A percentile compares a stretch with the other conserved stretches of the same genome.
Conservation (phyloP, 1,140 invertebrate species). For the Euura saliciscinereae region DNA sequence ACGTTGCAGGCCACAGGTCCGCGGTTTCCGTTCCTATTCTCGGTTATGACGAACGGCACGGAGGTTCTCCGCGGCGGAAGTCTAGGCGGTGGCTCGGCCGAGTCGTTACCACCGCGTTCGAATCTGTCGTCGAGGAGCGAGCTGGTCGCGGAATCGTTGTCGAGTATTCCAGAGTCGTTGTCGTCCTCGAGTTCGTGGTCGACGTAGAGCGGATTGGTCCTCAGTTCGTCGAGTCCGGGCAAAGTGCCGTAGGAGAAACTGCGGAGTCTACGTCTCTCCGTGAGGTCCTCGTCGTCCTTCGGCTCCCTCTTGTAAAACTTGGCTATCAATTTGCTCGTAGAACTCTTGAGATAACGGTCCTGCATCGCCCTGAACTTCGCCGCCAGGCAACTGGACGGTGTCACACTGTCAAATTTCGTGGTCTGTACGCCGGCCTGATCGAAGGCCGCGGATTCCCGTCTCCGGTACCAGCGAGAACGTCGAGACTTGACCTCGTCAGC, state of each 20-base stretch:
- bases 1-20: constrained; percentile 26
- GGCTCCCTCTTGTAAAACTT: constrained; percentile 68
- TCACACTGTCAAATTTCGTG: constrained; percentile 50
- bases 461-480: constrained; percentile 1
- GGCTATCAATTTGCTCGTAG: constrained; percentile 71
- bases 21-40: constrained; percentile 18
- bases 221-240: constrained; percentile 74
- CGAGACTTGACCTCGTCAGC: constrained; percentile 29
- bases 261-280: constrained; percentile 67
- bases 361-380: constrained; percentile 75
- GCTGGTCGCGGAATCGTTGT: constrained; percentile 73
- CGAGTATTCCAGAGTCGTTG: constrained; percentile 76
- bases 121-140: constrained; percentile 70
- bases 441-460: constrained; percentile 23
- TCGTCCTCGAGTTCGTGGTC: constrained; percentile 69
- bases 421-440: constrained; percentile 13
- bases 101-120: constrained; percentile 64
- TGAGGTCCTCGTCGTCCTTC: constrained; percentile 52
- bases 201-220: constrained; percentile 67
- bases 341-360: constrained; percentile 72
- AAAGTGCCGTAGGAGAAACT: constrained; percentile 79
- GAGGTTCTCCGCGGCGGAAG: constrained; percentile 43
- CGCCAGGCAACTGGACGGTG: constrained; percentile 66
- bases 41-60: constrained; percentile 26
- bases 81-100: constrained; percentile 35